A percentile compares a stretch with the other conserved stretches of the same genome.
These are phyloP conservation scores for Nomada ruficornis DNA, from an alignment of 2,888 invertebrate species.

Conservation along the genomic window DNA sequence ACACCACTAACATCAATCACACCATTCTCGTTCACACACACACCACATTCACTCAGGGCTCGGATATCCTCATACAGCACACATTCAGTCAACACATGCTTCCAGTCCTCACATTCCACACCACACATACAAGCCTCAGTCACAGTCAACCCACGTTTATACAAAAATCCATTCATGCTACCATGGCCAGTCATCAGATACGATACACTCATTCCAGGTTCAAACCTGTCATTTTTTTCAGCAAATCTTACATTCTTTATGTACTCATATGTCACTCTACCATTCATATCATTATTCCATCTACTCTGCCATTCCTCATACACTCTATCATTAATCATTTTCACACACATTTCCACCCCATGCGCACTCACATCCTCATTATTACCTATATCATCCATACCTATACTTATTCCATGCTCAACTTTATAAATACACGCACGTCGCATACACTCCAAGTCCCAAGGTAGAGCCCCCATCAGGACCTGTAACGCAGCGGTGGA, in stretches of 20 bases:
- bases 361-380: not conserved
- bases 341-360: not conserved
- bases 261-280: conserved; percentile 14
- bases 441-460: not conserved
- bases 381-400: not conserved
- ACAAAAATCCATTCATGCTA: conserved; percentile 11
- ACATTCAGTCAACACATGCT: conserved; percentile 16
- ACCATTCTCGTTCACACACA: not conserved
- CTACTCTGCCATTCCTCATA: conserved; percentile 25
- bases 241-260: conserved; percentile 23
- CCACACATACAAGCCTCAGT: conserved; percentile 1
- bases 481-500: not conserved
- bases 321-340: not conserved
- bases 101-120: not conserved
- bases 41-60: conserved; percentile 2
- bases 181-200: conserved; percentile 2
- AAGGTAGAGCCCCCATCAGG: not conserved
- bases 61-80: not conserved
- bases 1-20: not conserved
- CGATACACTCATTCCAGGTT: not conserved
- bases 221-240: not conserved
- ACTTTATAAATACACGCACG: not conserved
- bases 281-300: conserved; percentile 18
- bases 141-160: not conserved
- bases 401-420: not conserved